These are phyloP conservation scores for Melikaiella ostensackeni DNA, from an alignment of 2,888 invertebrate species.

Conservation along the genomic window DNA sequence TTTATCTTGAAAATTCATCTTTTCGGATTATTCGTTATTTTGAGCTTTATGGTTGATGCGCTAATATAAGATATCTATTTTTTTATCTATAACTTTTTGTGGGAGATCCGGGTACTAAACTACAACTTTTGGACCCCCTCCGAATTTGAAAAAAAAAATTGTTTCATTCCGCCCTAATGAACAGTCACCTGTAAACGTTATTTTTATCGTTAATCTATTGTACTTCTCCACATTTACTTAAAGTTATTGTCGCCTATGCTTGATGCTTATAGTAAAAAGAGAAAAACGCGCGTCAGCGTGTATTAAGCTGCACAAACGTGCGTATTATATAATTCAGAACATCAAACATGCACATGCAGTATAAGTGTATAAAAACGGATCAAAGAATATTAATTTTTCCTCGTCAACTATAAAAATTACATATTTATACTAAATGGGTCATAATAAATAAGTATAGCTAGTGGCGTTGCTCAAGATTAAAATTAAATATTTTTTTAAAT, in stretches of 20 bases:
- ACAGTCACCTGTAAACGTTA: neutral
- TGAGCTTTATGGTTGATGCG: too few relatives aligned
- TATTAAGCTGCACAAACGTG: slow-evolving; percentile 58
- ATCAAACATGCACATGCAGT: slow-evolving; percentile 54
- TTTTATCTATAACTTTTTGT: too few relatives aligned
- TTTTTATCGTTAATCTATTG: slow-evolving; percentile 22
- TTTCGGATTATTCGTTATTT: too few relatives aligned
- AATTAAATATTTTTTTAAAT: neutral
- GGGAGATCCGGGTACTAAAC: too few relatives aligned
- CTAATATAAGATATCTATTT: too few relatives aligned
- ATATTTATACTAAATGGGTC: slow-evolving; percentile 2
- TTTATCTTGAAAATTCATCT: too few relatives aligned
- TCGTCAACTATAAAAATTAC: neutral
- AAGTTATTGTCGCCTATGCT: slow-evolving; percentile 26
- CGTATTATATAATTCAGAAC: slow-evolving; percentile 53
- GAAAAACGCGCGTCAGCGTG: slow-evolving; percentile 53
- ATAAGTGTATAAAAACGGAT: slow-evolving; percentile 8
- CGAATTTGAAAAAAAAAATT: too few relatives aligned
- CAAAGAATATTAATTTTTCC: slow-evolving; percentile 13
- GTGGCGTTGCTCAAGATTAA: neutral
- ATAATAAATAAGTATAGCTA: neutral
- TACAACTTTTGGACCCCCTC: too few relatives aligned
- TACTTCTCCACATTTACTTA: slow-evolving; percentile 1
- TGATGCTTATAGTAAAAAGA: slow-evolving; percentile 46
- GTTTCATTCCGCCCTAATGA: too few relatives aligned